Evolutionary conservation across 2,113 vertebrate species (phyloP), one percentile per base, ranked within the genome.

Genomic region (Galemys pyrenaicus): DNA sequence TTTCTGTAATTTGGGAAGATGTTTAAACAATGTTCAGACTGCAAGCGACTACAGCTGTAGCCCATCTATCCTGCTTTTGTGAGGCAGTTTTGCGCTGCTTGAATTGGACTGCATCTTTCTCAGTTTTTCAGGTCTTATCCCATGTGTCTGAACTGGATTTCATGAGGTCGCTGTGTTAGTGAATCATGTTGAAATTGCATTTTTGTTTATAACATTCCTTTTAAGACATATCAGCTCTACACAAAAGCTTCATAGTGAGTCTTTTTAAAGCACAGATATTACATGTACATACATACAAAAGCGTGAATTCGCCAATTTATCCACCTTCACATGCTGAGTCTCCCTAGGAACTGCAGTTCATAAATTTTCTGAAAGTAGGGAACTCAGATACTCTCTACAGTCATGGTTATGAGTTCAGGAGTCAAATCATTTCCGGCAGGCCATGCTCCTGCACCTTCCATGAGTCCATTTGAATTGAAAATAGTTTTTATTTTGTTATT

Each of bases 181-280:
- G 39, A 92, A 49, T 28, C 56, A 49, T 64, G 24, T 73, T 8
- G 0, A 75, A 81, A 68, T 81, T 67, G 82, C 82, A 73, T 56
- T 67, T 86, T 85, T 73, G 49, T 68, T 65, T 73, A 90, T 90
- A 49, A 75, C 28, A 35, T 90, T 83, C 32, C 32, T 58, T 71
- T 91, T 71, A 91, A 83, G 65, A 32, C 37, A 87, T 87, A 9
- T 41, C 30, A 49, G 0, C 35, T 88, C 81, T 84, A 75, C 20
- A 64, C 1, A 89, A 67, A 91, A 73, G 4, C 7, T 78, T 51
- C n/a, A 4, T 85, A n/a, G 28, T 44, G 44, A 81, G 35, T 89
- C 44, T 92, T 90, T 89, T 92, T 58, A 81, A 95, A 96, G 65
- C 51, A 46, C n/a, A 15, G 12, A 49, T 49, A 49, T n/a, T 49